Conservation (phyloP, 2,888 invertebrate species). For the Mystacides longicornis region DNA sequence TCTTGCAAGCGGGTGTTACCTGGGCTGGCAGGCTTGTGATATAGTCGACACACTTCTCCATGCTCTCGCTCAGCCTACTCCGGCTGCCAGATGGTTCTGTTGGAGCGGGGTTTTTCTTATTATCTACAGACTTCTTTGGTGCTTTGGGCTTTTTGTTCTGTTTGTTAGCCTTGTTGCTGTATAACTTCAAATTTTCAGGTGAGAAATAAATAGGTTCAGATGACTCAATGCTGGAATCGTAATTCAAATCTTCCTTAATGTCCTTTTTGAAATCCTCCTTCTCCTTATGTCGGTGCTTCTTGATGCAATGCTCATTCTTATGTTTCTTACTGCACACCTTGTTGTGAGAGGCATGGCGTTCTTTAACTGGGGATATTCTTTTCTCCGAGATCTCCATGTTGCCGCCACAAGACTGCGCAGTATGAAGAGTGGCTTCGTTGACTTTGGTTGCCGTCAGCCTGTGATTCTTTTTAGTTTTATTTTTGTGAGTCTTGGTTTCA, state of each 20-base stretch:
- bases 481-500: not conserved
- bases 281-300: constrained; percentile 14
- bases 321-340: constrained; percentile 14
- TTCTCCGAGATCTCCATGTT: constrained; percentile 1
- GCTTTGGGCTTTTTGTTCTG: not conserved
- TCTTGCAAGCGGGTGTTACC: not conserved
- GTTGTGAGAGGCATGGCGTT: not conserved
- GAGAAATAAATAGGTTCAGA: constrained; percentile 13
- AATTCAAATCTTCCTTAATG: constrained; percentile 9
- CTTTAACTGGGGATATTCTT: constrained; percentile 13
- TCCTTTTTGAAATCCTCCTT: constrained; percentile 7
- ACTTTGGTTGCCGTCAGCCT: constrained; percentile 4
- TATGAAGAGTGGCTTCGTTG: constrained; percentile 5
- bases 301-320: constrained; percentile 14
- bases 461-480: constrained; percentile 10
- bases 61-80: not conserved
- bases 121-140: constrained; percentile 1
- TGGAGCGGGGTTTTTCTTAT: not conserved
- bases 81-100: not conserved
- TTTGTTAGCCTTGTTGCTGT: constrained; percentile 7
- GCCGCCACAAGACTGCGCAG: not conserved
- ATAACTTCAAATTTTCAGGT: constrained; percentile 10
- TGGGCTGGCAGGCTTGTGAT: constrained; percentile 12
- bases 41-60: constrained; percentile 14
- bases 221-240: constrained; percentile 5